A percentile compares a stretch with the other conserved stretches of the same genome.
These are phyloP conservation scores for Drosophila nigromelanica DNA, from an alignment of 1,140 invertebrate species.

Conservation along the genomic window DNA sequence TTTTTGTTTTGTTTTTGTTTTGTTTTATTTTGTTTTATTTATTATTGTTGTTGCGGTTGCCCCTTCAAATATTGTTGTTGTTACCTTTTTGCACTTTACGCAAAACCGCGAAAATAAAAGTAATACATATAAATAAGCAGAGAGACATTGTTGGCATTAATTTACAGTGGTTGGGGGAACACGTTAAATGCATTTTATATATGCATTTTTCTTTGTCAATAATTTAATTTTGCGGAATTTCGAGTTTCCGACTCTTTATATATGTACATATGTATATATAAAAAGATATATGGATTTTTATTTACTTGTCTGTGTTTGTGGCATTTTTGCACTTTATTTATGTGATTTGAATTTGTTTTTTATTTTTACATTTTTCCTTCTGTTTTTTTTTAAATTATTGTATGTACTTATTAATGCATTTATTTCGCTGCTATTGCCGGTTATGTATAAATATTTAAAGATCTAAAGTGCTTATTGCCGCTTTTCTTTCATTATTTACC, in stretches of 20 bases:
- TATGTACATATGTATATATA: background rate
- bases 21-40: constrained; percentile 13
- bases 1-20: no score
- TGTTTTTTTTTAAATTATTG: constrained; percentile 14
- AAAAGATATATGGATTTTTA: no score
- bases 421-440: constrained; percentile 13
- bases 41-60: background rate
- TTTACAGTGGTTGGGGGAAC: constrained; percentile 44
- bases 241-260: constrained; percentile 13
- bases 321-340: constrained; percentile 32
- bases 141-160: constrained; percentile 44
- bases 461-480: constrained; percentile 39
- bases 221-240: constrained; percentile 27
- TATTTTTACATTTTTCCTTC: background rate
- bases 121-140: constrained; percentile 40
- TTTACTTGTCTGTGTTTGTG: background rate
- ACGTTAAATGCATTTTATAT: constrained; percentile 48
- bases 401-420: constrained; percentile 32
- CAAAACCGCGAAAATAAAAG: constrained; percentile 5
- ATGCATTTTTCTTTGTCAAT: constrained; percentile 40
- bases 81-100: constrained; percentile 30
- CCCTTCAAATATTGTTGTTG: constrained; percentile 20
- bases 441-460: constrained; percentile 24
- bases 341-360: constrained; percentile 25
- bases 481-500: constrained; percentile 22